Conservation (phyloP, 92 coral and sea anemone species). For the Epizoanthus scotinus region DNA sequence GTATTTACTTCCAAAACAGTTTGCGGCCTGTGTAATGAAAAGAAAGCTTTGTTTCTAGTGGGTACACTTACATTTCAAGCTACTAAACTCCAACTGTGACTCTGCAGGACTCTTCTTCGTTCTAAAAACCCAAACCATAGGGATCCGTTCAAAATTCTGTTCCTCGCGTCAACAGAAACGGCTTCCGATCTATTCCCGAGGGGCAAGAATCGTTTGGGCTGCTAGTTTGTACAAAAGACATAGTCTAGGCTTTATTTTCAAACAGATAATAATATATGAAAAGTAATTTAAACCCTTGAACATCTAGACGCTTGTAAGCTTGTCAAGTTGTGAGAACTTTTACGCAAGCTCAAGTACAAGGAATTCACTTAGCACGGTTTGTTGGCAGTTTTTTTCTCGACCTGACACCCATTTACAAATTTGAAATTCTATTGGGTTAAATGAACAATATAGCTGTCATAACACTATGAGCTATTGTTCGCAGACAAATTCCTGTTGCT, state of each 20-base stretch:
- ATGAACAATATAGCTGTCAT: conserved; percentile 13
- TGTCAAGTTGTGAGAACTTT: too few relatives aligned
- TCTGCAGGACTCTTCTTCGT: neutral
- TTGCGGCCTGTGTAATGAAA: neutral
- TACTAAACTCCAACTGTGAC: conserved; percentile 19
- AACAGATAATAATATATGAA: neutral
- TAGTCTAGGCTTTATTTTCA: neutral
- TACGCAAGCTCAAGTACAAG: too few relatives aligned
- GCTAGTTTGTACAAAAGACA: conserved; percentile 9
- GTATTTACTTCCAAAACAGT: conserved; percentile 23
- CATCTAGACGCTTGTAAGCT: too few relatives aligned
- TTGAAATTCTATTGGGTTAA: conserved; percentile 6
- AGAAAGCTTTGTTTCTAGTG: neutral
- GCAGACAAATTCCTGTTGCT: conserved; percentile 23
- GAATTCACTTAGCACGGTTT: neutral
- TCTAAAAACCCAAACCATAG: neutral
- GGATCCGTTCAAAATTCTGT: neutral
- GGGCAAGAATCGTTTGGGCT: neutral
- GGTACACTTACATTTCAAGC: conserved; percentile 3
- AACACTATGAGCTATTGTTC: neutral
- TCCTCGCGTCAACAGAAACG: conserved; percentile 11
- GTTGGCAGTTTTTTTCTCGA: too few relatives aligned
- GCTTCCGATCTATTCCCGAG: conserved; percentile 7
- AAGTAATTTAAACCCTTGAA: neutral
- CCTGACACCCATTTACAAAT: neutral